These are phyloP conservation scores for Tillus elongatus DNA, from an alignment of 2,888 invertebrate species.

Conservation along the genomic window DNA sequence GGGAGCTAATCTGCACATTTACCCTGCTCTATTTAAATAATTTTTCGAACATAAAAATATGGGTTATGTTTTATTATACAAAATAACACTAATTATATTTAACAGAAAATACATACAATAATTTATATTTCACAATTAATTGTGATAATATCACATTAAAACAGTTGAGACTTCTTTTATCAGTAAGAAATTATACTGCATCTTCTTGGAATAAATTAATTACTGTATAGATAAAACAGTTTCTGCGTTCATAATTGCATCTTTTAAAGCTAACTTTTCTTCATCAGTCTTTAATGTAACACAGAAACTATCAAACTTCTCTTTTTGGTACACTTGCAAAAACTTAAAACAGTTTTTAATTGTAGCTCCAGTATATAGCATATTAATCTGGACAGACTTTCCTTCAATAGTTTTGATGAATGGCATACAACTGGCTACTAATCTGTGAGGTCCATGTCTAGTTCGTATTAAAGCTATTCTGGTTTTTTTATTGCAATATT, in stretches of 20 bases:
- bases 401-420: conserved; percentile 58
- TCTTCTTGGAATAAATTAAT: too few relatives aligned
- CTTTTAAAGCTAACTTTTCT: conserved; percentile 49
- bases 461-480: conserved; percentile 63
- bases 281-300: conserved; percentile 51
- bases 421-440: conserved; percentile 60
- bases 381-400: conserved; percentile 51
- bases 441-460: conserved; percentile 66
- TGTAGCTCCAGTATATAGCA: conserved; percentile 68
- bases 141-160: too few relatives aligned
- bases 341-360: conserved; percentile 70
- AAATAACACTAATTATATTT: too few relatives aligned
- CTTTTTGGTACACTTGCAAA: conserved; percentile 58
- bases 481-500: conserved; percentile 71
- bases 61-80: too few relatives aligned
- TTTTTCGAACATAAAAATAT: too few relatives aligned
- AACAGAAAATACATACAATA: too few relatives aligned
- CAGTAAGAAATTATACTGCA: too few relatives aligned
- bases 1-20: too few relatives aligned
- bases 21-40: too few relatives aligned
- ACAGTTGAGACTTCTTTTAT: too few relatives aligned
- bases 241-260: conserved; percentile 37
- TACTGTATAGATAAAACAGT: too few relatives aligned
- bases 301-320: conserved; percentile 56
- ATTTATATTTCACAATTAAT: too few relatives aligned